Evolutionary conservation across 2,797 vertebrate genomes (phyloP).

Genomic region (Sarcophilus harrisii): DNA sequence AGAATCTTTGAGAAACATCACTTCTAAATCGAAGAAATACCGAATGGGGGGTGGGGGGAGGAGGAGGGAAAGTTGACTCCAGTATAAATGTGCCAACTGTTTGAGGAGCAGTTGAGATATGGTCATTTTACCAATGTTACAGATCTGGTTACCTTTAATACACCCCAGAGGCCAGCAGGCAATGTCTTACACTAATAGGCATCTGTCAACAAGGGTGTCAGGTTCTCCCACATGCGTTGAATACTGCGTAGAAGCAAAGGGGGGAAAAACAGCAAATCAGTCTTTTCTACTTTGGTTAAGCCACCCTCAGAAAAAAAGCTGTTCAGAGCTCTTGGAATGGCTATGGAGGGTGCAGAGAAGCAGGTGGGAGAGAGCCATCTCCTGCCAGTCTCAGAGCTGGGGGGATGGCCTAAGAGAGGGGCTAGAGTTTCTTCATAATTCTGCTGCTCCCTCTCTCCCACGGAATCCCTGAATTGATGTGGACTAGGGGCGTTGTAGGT

Average conservation of each 20-base stretch:
- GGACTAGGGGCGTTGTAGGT: neutral
- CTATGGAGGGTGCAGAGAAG: neutral
- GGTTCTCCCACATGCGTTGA: conserved; percentile 77
- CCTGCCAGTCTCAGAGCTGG: neutral
- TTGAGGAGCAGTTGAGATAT: conserved; percentile 45
- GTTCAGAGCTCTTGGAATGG: conserved; percentile 20
- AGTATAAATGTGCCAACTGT: conserved; percentile 71
- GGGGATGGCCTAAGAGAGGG: neutral
- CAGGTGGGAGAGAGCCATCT: neutral
- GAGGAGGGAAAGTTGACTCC: conserved; percentile 52
- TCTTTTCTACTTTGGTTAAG: neutral
- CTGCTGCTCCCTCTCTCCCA: neutral
- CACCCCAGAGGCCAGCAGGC: conserved; percentile 64
- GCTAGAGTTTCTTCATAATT: neutral
- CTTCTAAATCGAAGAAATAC: neutral
- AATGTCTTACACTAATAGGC: conserved; percentile 72
- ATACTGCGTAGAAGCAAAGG: conserved; percentile 59
- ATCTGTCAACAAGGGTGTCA: conserved; percentile 80
- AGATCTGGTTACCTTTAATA: conserved; percentile 79
- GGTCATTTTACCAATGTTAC: conserved; percentile 72
- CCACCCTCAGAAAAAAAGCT: neutral
- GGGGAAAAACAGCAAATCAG: conserved; percentile 28
- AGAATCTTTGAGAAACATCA: conserved; percentile 50
- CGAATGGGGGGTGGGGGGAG: neutral
- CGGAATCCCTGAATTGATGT: neutral